phyloP scores from a whole-genome alignment of 2,797 vertebrate genomes.

The Scomberomorus guttatus region DNA sequence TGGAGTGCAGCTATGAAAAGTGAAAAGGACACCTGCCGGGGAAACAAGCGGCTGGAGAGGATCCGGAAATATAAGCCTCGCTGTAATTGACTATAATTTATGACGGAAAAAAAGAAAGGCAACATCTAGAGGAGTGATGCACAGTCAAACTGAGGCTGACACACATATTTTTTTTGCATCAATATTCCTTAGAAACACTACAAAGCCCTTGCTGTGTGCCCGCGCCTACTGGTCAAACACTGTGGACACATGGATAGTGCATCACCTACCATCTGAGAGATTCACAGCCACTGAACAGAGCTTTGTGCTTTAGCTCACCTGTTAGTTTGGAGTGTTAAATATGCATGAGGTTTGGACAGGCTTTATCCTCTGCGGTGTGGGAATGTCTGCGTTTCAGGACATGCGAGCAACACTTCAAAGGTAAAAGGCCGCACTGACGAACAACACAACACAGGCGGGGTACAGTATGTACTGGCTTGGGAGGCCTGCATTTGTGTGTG shows the following conservation, averaged over 20 bases:
- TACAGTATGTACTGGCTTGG: conserved; percentile 14
- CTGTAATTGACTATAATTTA: conserved; percentile 26
- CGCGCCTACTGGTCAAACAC: conserved; percentile 18
- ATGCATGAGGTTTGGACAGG: conserved; percentile 63
- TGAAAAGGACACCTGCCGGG: conserved; percentile 55
- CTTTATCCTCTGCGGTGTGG: conserved; percentile 54
- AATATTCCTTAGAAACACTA: conserved; percentile 14
- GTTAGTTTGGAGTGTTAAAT: conserved; percentile 67
- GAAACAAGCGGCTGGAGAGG: conserved; percentile 30
- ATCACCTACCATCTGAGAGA: conserved; percentile 31
- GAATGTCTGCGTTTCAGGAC: conserved; percentile 60
- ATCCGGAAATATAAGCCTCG: conserved; percentile 28
- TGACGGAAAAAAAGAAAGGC: background rate
- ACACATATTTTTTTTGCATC: background rate
- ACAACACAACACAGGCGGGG: conserved; percentile 41
- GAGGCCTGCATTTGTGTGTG: conserved; percentile 14
- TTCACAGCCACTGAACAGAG: conserved; percentile 22
- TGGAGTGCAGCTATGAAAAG: conserved; percentile 47
- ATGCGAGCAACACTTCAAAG: conserved; percentile 57
- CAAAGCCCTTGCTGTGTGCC: conserved; percentile 2
- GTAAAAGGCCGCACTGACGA: conserved; percentile 46
- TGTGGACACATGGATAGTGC: conserved; percentile 23
- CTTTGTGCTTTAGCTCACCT: conserved; percentile 52
- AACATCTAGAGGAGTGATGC: background rate
- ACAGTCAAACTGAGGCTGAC: background rate